A percentile compares a stretch with the other conserved stretches of the same genome.
phyloP scores from a whole-genome alignment of 2,888 invertebrate species.

The Plusia festucae region DNA sequence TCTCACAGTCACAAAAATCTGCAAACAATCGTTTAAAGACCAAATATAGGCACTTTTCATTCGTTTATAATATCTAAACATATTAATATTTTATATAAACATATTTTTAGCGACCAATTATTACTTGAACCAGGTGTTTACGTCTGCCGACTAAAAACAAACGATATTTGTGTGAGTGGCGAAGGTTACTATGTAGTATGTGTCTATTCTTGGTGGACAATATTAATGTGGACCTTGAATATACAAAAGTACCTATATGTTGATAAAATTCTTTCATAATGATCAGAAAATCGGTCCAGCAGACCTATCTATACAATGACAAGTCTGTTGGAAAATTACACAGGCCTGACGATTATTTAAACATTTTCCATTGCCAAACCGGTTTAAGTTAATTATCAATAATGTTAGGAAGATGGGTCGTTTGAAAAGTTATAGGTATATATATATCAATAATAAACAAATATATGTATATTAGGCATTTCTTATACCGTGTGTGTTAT shows the following conservation, averaged over 20 bases:
- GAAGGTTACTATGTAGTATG: constrained; percentile 27
- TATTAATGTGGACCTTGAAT: constrained; percentile 33
- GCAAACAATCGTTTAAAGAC: no score
- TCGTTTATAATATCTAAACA: no score
- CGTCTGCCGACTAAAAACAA: constrained; percentile 36
- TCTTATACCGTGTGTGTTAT: no score
- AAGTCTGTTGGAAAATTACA: constrained; percentile 11
- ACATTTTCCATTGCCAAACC: not conserved
- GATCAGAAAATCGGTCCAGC: constrained; percentile 16
- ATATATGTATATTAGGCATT: no score
- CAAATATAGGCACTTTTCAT: no score
- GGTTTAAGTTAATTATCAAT: not conserved
- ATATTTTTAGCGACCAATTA: constrained; percentile 26
- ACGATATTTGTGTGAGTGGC: constrained; percentile 26
- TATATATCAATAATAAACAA: not conserved
- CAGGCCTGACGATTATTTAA: not conserved
- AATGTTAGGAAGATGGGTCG: not conserved
- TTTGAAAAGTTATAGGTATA: not conserved
- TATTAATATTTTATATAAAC: no score
- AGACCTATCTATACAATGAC: constrained; percentile 19
- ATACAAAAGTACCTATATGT: constrained; percentile 14
- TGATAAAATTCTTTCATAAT: constrained; percentile 14
- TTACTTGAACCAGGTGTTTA: constrained; percentile 35
- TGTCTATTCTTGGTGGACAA: constrained; percentile 38
- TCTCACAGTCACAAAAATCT: no score